Conservation (phyloP, 2,888 invertebrate species). For the Protodeltote pygarga region DNA sequence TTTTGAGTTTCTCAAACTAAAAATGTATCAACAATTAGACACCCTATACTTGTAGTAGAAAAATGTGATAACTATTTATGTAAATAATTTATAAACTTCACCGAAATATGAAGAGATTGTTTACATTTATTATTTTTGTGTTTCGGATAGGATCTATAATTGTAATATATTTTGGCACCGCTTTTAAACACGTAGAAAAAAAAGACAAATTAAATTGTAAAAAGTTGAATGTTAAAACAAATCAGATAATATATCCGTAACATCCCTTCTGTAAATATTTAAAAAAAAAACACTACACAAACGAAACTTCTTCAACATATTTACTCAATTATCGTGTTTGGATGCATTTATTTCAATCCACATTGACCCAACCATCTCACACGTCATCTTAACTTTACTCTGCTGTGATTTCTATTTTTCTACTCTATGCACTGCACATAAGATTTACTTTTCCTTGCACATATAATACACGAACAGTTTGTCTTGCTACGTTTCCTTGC, state of each 20-base stretch:
- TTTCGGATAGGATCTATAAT: too few species aligned
- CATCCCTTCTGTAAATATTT: slow-evolving; percentile 55
- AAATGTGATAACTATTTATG: too few species aligned
- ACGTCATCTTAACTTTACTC: slow-evolving; percentile 69
- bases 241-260: slow-evolving; percentile 45
- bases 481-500: slow-evolving; percentile 71
- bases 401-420: slow-evolving; percentile 70
- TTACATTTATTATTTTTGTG: too few species aligned
- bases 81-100: too few species aligned
- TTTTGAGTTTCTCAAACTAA: too few species aligned
- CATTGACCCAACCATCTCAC: slow-evolving; percentile 60
- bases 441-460: slow-evolving; percentile 82
- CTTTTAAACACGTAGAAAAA: slow-evolving; percentile 29
- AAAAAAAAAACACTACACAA: slow-evolving; percentile 44
- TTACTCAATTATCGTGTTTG: slow-evolving; percentile 53
- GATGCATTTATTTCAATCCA: slow-evolving; percentile 58
- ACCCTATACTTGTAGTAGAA: too few species aligned
- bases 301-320: slow-evolving; percentile 32
- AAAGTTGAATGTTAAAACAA: slow-evolving; percentile 27
- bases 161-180: slow-evolving; percentile 35
- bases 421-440: slow-evolving; percentile 84
- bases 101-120: too few species aligned
- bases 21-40: too few species aligned
- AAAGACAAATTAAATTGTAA: slow-evolving; percentile 10
- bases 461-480: slow-evolving; percentile 70